phyloP scores from a whole-genome alignment of 2,113 vertebrate genomes.

The Gymnarchus niloticus region DNA sequence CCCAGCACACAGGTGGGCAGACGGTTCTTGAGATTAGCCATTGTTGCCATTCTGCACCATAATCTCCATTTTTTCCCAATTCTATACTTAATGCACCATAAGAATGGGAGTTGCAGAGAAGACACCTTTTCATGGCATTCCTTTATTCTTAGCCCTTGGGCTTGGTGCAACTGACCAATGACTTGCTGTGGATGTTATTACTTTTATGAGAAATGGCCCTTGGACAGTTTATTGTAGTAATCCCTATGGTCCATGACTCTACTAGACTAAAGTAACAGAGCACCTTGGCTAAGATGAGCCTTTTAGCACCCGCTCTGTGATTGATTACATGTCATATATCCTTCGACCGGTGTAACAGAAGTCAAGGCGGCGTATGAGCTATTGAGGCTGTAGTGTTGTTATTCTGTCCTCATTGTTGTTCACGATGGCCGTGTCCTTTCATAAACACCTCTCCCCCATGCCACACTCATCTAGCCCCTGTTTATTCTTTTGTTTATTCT shows the following conservation, averaged over 20 bases:
- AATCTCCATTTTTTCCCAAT: not conserved
- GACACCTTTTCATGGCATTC: not conserved
- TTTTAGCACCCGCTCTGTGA: not conserved
- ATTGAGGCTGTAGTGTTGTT: not conserved
- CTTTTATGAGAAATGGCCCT: conserved; percentile 1
- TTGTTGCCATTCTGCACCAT: not conserved
- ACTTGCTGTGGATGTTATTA: not conserved
- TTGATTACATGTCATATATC: not conserved
- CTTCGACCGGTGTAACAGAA: not conserved
- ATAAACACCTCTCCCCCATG: not conserved
- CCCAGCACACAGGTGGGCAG: too few relatives aligned
- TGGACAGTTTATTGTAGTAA: not conserved
- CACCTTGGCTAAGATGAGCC: not conserved
- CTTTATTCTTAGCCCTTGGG: not conserved
- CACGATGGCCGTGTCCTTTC: not conserved
- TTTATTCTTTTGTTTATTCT: not conserved
- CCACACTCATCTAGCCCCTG: not conserved
- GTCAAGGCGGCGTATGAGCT: not conserved
- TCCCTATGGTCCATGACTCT: not conserved
- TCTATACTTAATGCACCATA: not conserved
- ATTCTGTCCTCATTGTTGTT: not conserved
- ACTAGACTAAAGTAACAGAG: not conserved
- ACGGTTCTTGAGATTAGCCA: too few relatives aligned
- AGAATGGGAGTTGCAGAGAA: not conserved
- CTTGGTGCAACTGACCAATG: not conserved